Conservation (phyloP, 1,140 invertebrate genomes). For the Hesperophylax magnus region DNA sequence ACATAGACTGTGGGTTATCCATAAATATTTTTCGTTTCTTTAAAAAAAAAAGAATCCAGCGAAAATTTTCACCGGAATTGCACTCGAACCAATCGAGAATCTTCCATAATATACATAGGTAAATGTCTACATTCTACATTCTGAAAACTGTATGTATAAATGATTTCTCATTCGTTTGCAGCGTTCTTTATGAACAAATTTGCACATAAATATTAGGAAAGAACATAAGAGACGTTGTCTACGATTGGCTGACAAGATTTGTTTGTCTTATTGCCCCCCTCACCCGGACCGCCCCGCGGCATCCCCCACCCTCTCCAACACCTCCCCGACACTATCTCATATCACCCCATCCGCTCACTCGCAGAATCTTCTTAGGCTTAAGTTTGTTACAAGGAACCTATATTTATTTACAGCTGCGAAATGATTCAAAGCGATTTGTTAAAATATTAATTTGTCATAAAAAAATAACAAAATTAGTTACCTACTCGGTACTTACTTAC, state of each 20-base stretch:
- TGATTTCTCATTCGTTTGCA: not conserved
- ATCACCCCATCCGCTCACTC: conserved; percentile 58
- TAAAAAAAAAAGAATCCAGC: too few species aligned
- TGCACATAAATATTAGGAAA: conserved; percentile 40
- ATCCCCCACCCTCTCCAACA: conserved; percentile 9
- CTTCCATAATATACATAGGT: too few species aligned
- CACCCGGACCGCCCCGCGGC: not conserved
- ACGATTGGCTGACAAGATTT: conserved; percentile 55
- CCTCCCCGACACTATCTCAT: conserved; percentile 53
- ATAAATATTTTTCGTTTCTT: too few species aligned
- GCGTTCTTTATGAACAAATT: not conserved
- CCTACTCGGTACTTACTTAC: too few species aligned
- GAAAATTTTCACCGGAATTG: too few species aligned
- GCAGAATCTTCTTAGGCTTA: conserved; percentile 42
- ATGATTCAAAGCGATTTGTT: not conserved
- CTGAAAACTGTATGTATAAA: too few species aligned
- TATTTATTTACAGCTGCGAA: conserved; percentile 39
- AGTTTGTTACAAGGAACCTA: conserved; percentile 31
- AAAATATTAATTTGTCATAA: too few species aligned
- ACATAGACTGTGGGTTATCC: too few species aligned
- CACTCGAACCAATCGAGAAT: not conserved
- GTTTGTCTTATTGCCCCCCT: conserved; percentile 43
- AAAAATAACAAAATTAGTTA: too few species aligned
- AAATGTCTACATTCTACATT: too few species aligned
- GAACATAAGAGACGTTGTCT: conserved; percentile 46